These are phyloP conservation scores for Hyperoplus lanceolatus DNA, from an alignment of 2,797 vertebrate species.

Conservation along the genomic window DNA sequence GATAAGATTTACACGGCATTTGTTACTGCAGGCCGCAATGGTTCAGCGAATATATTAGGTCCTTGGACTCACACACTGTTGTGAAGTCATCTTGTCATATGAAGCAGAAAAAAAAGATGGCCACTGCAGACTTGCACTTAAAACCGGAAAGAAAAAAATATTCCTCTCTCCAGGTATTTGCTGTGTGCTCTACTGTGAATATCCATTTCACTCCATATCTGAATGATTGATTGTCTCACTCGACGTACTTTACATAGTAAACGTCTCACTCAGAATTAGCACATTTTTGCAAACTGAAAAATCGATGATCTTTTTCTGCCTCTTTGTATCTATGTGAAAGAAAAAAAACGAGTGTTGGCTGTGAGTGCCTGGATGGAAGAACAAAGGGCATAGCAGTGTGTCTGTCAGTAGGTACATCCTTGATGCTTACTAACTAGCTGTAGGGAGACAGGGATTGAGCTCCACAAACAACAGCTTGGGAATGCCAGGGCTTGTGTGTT, in stretches of 20 bases:
- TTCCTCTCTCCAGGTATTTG: conserved; percentile 34
- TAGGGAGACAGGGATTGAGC: conserved; percentile 66
- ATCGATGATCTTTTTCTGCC: conserved; percentile 42
- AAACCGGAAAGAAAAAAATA: conserved; percentile 31
- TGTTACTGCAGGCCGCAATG: conserved; percentile 35
- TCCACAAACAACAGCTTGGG: conserved; percentile 73
- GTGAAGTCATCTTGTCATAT: conserved; percentile 58
- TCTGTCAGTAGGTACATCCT: conserved; percentile 71
- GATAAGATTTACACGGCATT: conserved; percentile 47
- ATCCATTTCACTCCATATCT: conserved; percentile 44
- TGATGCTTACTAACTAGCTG: conserved; percentile 73
- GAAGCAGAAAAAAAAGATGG: conserved; percentile 52
- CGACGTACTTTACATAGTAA: conserved; percentile 32
- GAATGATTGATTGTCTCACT: conserved; percentile 44
- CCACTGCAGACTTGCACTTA: conserved; percentile 11
- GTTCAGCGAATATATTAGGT: conserved; percentile 50
- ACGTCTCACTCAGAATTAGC: conserved; percentile 37
- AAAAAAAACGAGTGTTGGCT: conserved; percentile 18
- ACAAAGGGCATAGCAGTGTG: conserved; percentile 57
- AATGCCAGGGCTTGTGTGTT: conserved; percentile 71
- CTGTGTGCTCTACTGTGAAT: conserved; percentile 16
- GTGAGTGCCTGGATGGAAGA: conserved; percentile 63
- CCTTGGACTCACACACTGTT: conserved; percentile 32
- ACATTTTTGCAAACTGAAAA: conserved; percentile 31
- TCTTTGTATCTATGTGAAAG: conserved; percentile 39